Evolutionary conservation across 2,888 invertebrate species (phyloP), one percentile per base, ranked within the genome.

Genomic region (Cryptocheilus praepositus): DNA sequence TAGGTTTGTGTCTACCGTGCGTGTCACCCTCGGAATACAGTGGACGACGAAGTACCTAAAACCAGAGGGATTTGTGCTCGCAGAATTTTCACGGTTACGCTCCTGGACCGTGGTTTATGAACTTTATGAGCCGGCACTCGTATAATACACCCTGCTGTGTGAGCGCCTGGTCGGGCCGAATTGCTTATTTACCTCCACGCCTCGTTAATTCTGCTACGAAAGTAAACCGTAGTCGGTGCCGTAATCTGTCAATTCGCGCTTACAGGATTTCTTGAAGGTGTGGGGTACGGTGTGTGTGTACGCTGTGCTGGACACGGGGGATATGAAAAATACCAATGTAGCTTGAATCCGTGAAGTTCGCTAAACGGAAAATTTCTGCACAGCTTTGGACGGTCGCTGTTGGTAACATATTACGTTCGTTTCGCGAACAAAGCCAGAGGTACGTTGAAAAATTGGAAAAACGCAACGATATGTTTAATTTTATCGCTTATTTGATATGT

Each of bases 141-240:
- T 69, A 67, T 66, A 77, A 71, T 64, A 69, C 53, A 60, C 21
- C 62, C 56, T 54, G 65, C 36, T 36, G 11, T 36, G 8, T 36
- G 36, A 36, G 36, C 68, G 74, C 74, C 56, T 70, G 63, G 67
- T 60, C 74, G 71, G 16, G 49, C 74, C 80, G 66, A 70, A 78
- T 70, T 72, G 70, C 74, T 77, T 77, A 77, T 78, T 78, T 80
- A 70, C 74, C 61, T 56, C 36, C 74, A 68, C 68, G 77, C 68
- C 70, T 75, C 78, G 72, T 77, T 77, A 77, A 78, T 77, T 70
- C 64, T 63, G 60, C 13, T n/a, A 64, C 65, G 64, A 61, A 59
- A 67, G 72, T 72, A 78, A 78, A 72, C 60, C 66, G 64, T 44
- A 53, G 44, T 43, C 64, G n/a, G 8, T 51, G 22, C 25, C 64